phyloP scores from a whole-genome alignment of 2,888 invertebrate species.

The Mamestra brassicae region DNA sequence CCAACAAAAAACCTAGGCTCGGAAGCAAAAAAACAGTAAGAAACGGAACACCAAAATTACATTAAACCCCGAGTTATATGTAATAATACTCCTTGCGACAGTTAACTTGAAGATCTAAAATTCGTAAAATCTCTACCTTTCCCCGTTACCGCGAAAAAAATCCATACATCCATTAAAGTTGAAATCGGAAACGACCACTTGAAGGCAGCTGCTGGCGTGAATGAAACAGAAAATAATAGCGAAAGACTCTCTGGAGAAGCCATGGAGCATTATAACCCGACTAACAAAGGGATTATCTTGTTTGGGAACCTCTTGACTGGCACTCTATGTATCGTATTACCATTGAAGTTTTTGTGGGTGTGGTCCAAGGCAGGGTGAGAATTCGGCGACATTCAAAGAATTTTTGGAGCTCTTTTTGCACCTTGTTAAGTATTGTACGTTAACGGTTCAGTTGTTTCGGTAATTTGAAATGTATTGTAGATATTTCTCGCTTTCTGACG shows the following conservation, averaged over 20 bases:
- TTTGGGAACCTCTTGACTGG: constrained; percentile 90
- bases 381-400: constrained; percentile 80
- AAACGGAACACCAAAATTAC: constrained; percentile 23
- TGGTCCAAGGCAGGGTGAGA: constrained; percentile 83
- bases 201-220: constrained; percentile 84
- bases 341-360: constrained; percentile 87
- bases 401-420: constrained; percentile 72
- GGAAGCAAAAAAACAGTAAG: neutral
- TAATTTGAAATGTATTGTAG: constrained; percentile 71
- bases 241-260: constrained; percentile 81
- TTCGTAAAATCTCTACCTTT: constrained; percentile 68
- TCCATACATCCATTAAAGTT: constrained; percentile 82
- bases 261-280: constrained; percentile 81
- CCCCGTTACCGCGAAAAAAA: constrained; percentile 77
- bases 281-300: constrained; percentile 90
- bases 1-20: neutral
- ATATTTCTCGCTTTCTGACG: constrained; percentile 17
- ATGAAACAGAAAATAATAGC: constrained; percentile 87
- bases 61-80: neutral
- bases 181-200: constrained; percentile 87
- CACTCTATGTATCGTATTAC: constrained; percentile 88
- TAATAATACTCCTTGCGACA: constrained; percentile 24
- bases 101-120: constrained; percentile 42
- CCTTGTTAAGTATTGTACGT: constrained; percentile 74
- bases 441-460: constrained; percentile 68